Evolutionary conservation across 2,888 invertebrate genomes (phyloP).

Genomic region (Latheticus oryzae): DNA sequence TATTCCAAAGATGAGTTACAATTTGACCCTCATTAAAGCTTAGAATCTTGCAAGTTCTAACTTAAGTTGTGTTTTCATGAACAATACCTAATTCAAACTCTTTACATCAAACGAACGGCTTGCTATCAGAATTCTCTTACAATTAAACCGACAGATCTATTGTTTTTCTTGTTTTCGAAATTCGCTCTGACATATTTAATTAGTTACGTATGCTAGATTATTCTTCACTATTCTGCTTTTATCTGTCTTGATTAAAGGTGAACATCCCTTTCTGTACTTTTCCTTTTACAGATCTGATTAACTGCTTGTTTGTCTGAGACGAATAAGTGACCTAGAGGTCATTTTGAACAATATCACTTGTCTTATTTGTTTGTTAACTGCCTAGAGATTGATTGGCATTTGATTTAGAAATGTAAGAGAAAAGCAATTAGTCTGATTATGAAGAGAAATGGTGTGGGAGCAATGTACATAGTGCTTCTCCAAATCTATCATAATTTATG

Average conservation of each 20-base stretch:
- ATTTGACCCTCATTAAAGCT: conserved; percentile 32
- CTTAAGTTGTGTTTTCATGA: conserved; percentile 1
- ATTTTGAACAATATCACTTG: conserved; percentile 19
- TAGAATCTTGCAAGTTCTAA: conserved; percentile 14
- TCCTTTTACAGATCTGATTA: conserved; percentile 28
- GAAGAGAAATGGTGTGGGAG: conserved; percentile 4
- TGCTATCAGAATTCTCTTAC: too few relatives aligned
- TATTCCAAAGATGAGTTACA: conserved; percentile 20
- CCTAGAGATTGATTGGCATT: conserved; percentile 22
- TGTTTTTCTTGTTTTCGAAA: conserved; percentile 14
- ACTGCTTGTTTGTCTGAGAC: conserved; percentile 25
- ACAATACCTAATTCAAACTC: conserved; percentile 9
- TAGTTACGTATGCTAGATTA: conserved; percentile 12
- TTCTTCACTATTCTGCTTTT: conserved; percentile 21
- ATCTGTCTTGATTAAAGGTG: conserved; percentile 30
- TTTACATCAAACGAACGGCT: conserved; percentile 4
- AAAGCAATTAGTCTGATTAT: conserved; percentile 33
- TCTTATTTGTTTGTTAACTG: conserved; percentile 21
- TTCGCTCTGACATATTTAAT: conserved; percentile 15
- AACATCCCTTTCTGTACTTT: conserved; percentile 12
- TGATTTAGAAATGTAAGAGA: conserved; percentile 1
- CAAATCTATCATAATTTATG: conserved; percentile 39
- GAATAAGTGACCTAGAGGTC: conserved; percentile 8
- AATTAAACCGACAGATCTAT: conserved; percentile 5
- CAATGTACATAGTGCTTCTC: conserved; percentile 10